Evolutionary conservation across 2,888 invertebrate genomes (phyloP), one percentile per base, ranked within the genome.

Genomic region (Cantharis flavilabris): DNA sequence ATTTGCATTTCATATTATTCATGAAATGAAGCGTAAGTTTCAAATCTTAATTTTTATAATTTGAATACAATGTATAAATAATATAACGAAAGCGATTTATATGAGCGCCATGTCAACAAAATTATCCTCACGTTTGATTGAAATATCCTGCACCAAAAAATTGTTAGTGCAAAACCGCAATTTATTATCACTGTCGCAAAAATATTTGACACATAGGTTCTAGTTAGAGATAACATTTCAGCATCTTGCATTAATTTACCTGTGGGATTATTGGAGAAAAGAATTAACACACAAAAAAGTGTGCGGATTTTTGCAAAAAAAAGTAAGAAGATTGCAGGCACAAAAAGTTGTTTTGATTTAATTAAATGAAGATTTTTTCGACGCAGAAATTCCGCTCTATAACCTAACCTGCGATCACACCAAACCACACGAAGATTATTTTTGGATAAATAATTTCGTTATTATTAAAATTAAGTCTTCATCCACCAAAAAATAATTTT

Each of bases 11-110:
- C 62, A 70, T 67, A 67, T 49, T 49, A 49, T 49, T 49, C 72
- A 67, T 18, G 49, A 72, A 72, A 72, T 72, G 72, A 72, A 72
- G 72, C 72, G 72, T 65, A 65, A 73, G 30, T 30, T 73, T 73
- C 69, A 73, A 73, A 70, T 30, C 67, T 72, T 33, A 72, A 72
- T 72, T 72, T 28, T 65, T 65, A 67, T 72, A 23, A 33, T 62
- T 70, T 62, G n/a, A 73, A 70, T 26, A 63, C 69, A 67, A 67
- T 67, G 18, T 67, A 26, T 67, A 67, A 30, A 67, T 16, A 16
- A 16, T 72, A 28, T 33, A 64, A 16, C 23, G 18, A 23, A 9
- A 9, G 33, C 49, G 49, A 26, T 63, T 73, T 26, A 63, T 26
- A 63, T 70, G 13, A 30, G 70, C 69, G 70, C 69, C 73, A 63